A percentile compares a stretch with the other conserved stretches of the same genome.
phyloP scores from a whole-genome alignment of 2,888 invertebrate genomes.

The Cheilosia pagana region DNA sequence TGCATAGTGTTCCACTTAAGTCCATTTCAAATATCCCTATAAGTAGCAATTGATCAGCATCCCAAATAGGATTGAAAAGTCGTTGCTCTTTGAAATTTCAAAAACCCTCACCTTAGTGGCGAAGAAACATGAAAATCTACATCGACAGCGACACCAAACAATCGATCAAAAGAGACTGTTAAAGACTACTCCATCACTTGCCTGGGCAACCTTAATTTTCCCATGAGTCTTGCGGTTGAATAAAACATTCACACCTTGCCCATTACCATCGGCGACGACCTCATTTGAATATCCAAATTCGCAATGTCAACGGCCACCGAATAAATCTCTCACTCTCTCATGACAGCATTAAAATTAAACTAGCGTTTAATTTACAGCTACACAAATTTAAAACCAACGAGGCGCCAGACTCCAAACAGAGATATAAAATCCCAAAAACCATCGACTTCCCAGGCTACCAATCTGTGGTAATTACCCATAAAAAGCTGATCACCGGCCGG shows the following conservation, averaged over 20 bases:
- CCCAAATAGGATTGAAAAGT: too few relatives aligned
- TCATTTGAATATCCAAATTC: slow-evolving; percentile 7
- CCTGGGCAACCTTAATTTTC: background rate
- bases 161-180: too few relatives aligned
- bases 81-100: too few relatives aligned
- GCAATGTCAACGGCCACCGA: slow-evolving; percentile 35
- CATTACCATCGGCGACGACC: too few relatives aligned
- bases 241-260: slow-evolving; percentile 14
- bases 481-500: slow-evolving; percentile 55
- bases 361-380: slow-evolving; percentile 58
- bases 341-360: slow-evolving; percentile 38
- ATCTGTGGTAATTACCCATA: slow-evolving; percentile 68
- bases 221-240: background rate
- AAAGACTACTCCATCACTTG: too few relatives aligned
- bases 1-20: too few relatives aligned
- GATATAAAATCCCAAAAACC: slow-evolving; percentile 47
- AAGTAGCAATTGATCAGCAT: too few relatives aligned
- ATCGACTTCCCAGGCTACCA: slow-evolving; percentile 62
- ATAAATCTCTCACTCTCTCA: slow-evolving; percentile 45
- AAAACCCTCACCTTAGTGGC: too few relatives aligned
- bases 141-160: too few relatives aligned
- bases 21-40: too few relatives aligned
- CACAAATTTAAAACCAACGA: slow-evolving; percentile 36
- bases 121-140: too few relatives aligned
- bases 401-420: slow-evolving; percentile 60